Conservation (phyloP, 2,797 vertebrate species). For the Bryconaethiops microstoma region DNA sequence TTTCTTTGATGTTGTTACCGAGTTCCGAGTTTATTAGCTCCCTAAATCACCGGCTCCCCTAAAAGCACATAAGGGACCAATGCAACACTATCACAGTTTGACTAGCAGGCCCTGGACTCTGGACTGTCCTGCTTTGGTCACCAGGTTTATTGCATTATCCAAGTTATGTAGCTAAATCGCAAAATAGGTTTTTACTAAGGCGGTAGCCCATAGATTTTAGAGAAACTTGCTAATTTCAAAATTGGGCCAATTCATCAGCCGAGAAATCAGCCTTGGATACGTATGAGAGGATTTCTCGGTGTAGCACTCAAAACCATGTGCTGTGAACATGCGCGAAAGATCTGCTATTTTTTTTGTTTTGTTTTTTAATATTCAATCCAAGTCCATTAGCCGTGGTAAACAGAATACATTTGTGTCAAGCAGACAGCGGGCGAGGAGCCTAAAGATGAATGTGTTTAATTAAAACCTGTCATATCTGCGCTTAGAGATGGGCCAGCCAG, state of each 20-base stretch:
- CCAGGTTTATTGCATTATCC: background rate
- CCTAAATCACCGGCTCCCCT: background rate
- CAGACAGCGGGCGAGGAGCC: conserved; percentile 60
- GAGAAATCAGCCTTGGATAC: conserved; percentile 7
- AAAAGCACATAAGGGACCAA: conserved; percentile 5
- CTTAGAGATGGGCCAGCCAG: conserved; percentile 72
- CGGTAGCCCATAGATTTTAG: background rate
- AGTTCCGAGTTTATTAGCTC: conserved; percentile 27
- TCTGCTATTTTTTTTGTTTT: background rate
- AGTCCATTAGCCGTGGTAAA: conserved; percentile 75
- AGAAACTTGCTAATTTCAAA: background rate
- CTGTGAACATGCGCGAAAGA: conserved; percentile 23
- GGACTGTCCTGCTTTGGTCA: conserved; percentile 1
- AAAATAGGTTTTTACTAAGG: background rate
- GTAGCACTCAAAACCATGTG: background rate
- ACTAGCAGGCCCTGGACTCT: background rate
- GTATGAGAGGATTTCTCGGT: conserved; percentile 2
- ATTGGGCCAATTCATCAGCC: conserved; percentile 10
- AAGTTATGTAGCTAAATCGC: too few species aligned
- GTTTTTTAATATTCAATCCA: conserved; percentile 48
- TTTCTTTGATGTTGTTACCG: conserved; percentile 33
- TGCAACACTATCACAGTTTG: conserved; percentile 15
- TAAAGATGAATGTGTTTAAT: conserved; percentile 84
- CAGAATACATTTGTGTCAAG: conserved; percentile 79
- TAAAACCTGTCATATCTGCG: conserved; percentile 83